Conservation (phyloP, 2,888 invertebrate species). For the Ormyrus nitidulus region DNA sequence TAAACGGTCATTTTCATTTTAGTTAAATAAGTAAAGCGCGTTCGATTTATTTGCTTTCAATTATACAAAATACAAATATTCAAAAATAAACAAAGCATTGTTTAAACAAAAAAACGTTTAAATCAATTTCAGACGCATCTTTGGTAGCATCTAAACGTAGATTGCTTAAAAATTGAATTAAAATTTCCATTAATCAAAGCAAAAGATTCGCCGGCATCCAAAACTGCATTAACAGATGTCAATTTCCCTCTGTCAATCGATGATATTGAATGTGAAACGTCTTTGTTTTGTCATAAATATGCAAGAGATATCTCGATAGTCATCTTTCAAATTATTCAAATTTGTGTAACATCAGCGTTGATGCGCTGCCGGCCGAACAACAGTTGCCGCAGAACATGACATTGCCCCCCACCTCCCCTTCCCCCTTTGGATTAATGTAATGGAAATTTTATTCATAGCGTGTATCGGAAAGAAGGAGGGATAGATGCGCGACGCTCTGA, state of each 20-base stretch:
- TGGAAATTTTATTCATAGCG: conserved; percentile 57
- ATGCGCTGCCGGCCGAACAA: conserved; percentile 32
- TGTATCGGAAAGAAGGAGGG: conserved; percentile 36
- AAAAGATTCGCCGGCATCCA: neutral
- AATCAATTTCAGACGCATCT: conserved; percentile 17
- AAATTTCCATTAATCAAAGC: conserved; percentile 38
- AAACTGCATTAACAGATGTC: conserved; percentile 16
- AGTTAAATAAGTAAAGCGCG: no score
- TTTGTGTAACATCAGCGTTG: conserved; percentile 32
- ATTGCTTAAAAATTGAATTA: conserved; percentile 6
- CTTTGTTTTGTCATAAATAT: conserved; percentile 47
- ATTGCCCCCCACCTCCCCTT: conserved; percentile 3
- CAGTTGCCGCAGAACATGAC: conserved; percentile 33
- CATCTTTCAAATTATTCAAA: conserved; percentile 51
- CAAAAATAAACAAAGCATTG: no score
- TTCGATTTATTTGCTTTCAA: no score
- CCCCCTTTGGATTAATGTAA: conserved; percentile 47
- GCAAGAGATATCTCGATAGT: conserved; percentile 36
- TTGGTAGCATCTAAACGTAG: neutral
- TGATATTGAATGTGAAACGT: conserved; percentile 16
- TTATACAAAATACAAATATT: no score
- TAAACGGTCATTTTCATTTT: no score
- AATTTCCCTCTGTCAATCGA: neutral
- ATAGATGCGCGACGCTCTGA: neutral
- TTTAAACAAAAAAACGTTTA: neutral